Evolutionary conservation across 1,140 invertebrate genomes (phyloP).

Genomic region (Plodia interpunctella): DNA sequence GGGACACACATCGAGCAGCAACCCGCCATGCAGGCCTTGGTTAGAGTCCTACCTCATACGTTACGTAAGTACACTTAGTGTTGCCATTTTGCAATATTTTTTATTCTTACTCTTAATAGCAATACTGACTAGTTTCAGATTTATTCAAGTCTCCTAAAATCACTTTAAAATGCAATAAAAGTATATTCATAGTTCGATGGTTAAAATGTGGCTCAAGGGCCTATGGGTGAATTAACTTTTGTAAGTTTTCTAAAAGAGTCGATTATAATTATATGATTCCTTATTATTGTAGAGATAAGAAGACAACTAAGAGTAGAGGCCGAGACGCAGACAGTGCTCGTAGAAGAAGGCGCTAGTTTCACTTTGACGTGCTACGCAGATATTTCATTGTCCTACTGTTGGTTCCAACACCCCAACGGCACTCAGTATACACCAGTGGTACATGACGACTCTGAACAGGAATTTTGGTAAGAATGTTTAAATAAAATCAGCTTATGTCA

Average conservation of each 20-base stretch:
- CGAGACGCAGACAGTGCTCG: conserved; percentile 19
- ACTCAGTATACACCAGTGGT: conserved; percentile 51
- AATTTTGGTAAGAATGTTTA: conserved; percentile 52
- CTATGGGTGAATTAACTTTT: too few relatives aligned
- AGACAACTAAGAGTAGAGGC: neutral
- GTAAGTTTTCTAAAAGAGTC: too few relatives aligned
- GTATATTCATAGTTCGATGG: too few relatives aligned
- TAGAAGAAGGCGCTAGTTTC: conserved; percentile 39
- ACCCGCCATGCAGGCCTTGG: conserved; percentile 55
- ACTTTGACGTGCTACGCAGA: conserved; percentile 49
- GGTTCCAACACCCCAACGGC: conserved; percentile 68
- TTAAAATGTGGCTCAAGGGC: too few relatives aligned
- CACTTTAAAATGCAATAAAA: neutral
- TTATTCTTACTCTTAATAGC: too few relatives aligned
- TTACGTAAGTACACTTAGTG: neutral
- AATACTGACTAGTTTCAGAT: too few relatives aligned
- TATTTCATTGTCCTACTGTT: conserved; percentile 58
- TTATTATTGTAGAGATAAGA: conserved; percentile 1
- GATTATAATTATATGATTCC: neutral
- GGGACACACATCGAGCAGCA: conserved; percentile 27
- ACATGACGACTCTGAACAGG: conserved; percentile 16
- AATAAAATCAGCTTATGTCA: too few relatives aligned
- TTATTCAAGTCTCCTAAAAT: too few relatives aligned
- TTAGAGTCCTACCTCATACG: conserved; percentile 35
- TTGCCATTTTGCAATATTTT: neutral